Percentiles rank a stretch among this genome's conserved stretches.
These are phyloP conservation scores for Ostrea edulis DNA, from an alignment of 1,140 invertebrate genomes.

Conservation along the genomic window DNA sequence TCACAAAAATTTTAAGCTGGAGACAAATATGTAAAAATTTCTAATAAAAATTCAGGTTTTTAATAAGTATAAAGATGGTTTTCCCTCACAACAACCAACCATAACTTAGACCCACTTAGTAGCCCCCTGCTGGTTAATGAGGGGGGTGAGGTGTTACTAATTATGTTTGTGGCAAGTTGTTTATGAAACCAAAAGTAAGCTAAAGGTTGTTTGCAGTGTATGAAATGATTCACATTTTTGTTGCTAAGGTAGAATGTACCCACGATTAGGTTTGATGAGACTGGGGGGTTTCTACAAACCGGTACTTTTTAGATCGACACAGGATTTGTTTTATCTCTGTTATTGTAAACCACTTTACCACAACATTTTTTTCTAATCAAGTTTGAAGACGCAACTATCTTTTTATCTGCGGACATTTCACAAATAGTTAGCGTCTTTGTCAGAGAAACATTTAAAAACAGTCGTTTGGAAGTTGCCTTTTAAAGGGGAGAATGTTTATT, in stretches of 20 bases:
- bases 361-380: background rate
- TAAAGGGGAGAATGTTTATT: background rate
- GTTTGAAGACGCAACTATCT: background rate
- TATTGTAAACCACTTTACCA: background rate
- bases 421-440: conserved; percentile 30
- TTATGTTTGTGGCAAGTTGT: background rate
- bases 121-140: background rate
- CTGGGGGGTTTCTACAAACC: background rate
- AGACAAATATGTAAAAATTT: background rate
- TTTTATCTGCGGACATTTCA: conserved; percentile 29
- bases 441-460: background rate
- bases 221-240: background rate
- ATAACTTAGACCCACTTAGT: background rate
- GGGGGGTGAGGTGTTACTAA: background rate
- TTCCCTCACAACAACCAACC: no score
- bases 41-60: no score
- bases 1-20: background rate
- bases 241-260: background rate
- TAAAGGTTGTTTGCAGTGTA: background rate
- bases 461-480: background rate
- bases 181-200: background rate
- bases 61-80: no score
- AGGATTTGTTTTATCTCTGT: background rate
- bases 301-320: background rate
- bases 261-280: background rate